Base-by-base conservation (phyloP, 2,888 invertebrate species). In the Embidobia sp. region DNA sequence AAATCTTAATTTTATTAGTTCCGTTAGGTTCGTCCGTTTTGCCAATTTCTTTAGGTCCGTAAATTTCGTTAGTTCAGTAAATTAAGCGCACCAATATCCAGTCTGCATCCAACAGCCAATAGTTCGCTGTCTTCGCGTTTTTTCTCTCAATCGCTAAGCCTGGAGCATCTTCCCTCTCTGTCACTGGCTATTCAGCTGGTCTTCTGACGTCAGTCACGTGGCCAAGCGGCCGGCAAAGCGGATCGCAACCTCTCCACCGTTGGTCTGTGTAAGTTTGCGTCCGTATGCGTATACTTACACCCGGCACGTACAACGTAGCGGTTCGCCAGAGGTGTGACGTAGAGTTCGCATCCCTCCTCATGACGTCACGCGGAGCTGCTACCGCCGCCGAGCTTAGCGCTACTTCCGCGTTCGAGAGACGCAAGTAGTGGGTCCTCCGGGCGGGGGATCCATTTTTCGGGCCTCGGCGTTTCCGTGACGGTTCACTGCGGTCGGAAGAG, bases 201-300 rank as follows among this genome's bases (percentile, higher is more conserved):
- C 61, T 26, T 46, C 77, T 77, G 77, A 59, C 70, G 70, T 77
- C 70, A 70, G 70, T 72, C 64, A 70, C 77, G 77, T 77, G 77
- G 77, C 31, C 61, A 48, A 46, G 53, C 64, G 64, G 64, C 76
- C 76, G 64, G 69, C 76, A 69, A 69, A 55, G 33, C 63, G 44
- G 55, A 57, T 55, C 31, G 74, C 61, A 61, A 53, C 74, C 74
- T 66, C 59, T n/a, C 16, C 29, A 33, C 22, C 29, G n/a, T n/a
- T n/a, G 35, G 27, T 22, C 46, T 63, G 16, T 29, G 46, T 26
- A 22, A 11, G 69, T 29, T 11, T 46, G 37, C 31, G 35, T 64
- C 33, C 27, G 16, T n/a, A 29, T 5, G 19, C 46, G 53, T 44
- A 22, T 44, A 26, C 48, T 29, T 53, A 22, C 69, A 33, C 53